Evolutionary conservation across 2,888 invertebrate genomes (phyloP).

Genomic region (Linnaemya vulpina): DNA sequence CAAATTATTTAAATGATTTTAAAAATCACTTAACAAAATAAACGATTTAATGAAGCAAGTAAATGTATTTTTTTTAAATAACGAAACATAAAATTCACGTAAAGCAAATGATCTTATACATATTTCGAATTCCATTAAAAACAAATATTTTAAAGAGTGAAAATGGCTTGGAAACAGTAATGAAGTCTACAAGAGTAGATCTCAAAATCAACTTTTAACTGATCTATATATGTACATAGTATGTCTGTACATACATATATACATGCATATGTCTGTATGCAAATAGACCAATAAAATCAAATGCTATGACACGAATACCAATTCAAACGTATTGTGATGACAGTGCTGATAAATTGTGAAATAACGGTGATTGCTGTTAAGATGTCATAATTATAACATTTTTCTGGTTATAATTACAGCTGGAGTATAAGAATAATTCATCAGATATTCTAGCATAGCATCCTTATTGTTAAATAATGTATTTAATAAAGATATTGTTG

Average conservation of each 20-base stretch:
- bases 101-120: background rate
- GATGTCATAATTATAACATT: slow-evolving; percentile 68
- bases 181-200: background rate
- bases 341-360: slow-evolving; percentile 42
- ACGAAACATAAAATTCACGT: background rate
- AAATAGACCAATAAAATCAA: background rate
- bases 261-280: background rate
- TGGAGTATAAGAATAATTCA: slow-evolving; percentile 42
- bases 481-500: slow-evolving; percentile 28
- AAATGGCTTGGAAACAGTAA: background rate
- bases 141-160: background rate
- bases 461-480: slow-evolving; percentile 37
- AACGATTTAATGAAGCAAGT: slow-evolving; percentile 18
- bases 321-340: slow-evolving; percentile 19
- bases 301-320: slow-evolving; percentile 26
- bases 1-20: slow-evolving; percentile 71
- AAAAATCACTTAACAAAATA: slow-evolving; percentile 51
- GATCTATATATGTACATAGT: too few species aligned
- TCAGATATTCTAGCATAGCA: slow-evolving; percentile 19
- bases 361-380: slow-evolving; percentile 38
- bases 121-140: background rate
- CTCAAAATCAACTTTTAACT: background rate
- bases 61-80: background rate
- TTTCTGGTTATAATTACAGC: slow-evolving; percentile 31
- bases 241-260: too few species aligned